Base-by-base conservation (phyloP, 2,797 vertebrate genomes). In the Parauchenoglanis punctatus region DNA sequence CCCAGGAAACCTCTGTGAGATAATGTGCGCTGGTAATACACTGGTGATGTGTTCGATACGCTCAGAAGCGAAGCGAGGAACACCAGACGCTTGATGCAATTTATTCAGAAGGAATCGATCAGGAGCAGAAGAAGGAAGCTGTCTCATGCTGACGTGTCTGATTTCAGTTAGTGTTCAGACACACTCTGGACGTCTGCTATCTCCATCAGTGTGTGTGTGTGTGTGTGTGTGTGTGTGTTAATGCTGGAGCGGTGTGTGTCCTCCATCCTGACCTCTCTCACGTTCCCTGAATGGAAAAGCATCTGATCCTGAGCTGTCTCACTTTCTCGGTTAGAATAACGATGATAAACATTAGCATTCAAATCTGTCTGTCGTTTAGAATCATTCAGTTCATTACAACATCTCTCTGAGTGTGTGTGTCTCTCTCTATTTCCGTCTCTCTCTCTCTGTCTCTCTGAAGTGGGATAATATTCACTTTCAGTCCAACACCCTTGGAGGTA, bases 401-500 rank as follows among this genome's bases (percentile, higher is more conserved):
- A 65, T 46, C 80, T 82, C 25, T 65, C 20, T 35, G 25, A 1
- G 52, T 78, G 11, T 70, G 5, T 40, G 1, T 68, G 80, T 35
- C 78, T 84, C 63, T 35, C 68, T 84, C 59, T 81, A 58, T 85
- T 28, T 49, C 18, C 58, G 76, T 46, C 83, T 46, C 75, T 86
- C 63, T 80, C 81, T 86, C 83, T 75, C 83, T 81, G 73, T 72
- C 84, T 76, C 76, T 89, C 86, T 77, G 86, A 87, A 87, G 84
- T 54, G 72, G 91, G 88, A 90, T 91, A 88, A 87, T 89, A 85
- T 90, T 92, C 86, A 87, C 84, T 82, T 65, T 65, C 81, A 82
- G 68, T 78, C 68, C 59, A 82, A 49, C 85, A 89, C 87, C 88
- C 89, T 63, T 81, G 80, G 84, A 89, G 88, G 86, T 91, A 91